These are phyloP conservation scores for Philereme transversata DNA, from an alignment of 2,888 invertebrate genomes.

Conservation along the genomic window DNA sequence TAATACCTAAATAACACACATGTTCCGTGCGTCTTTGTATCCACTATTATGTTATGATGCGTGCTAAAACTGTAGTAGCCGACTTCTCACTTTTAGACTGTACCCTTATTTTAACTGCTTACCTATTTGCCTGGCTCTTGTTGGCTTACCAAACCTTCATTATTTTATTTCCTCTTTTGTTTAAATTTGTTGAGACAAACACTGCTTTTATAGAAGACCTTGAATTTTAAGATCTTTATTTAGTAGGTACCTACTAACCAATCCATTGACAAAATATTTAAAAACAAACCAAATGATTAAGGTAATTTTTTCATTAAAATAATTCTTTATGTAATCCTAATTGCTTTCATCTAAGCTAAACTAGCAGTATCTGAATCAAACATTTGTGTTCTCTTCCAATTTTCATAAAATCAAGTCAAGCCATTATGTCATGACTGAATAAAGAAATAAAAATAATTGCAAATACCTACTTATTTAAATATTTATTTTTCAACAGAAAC, in stretches of 20 bases:
- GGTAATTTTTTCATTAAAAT: no score
- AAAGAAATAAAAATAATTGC: no score
- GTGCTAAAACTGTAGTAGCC: slow-evolving; percentile 8
- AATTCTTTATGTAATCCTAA: no score
- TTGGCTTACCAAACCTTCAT: not conserved
- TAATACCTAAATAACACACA: slow-evolving; percentile 2
- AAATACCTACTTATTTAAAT: not conserved
- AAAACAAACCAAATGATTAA: no score
- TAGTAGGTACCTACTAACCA: no score
- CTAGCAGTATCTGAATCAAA: no score
- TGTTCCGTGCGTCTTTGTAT: slow-evolving; percentile 8
- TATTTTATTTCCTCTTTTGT: slow-evolving; percentile 1
- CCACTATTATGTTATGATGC: slow-evolving; percentile 9
- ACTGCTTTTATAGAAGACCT: not conserved
- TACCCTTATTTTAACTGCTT: not conserved
- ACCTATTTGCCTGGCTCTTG: not conserved
- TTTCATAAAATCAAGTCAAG: no score
- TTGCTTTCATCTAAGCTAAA: no score
- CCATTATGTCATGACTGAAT: no score
- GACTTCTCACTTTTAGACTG: not conserved
- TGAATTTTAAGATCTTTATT: not conserved
- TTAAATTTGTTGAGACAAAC: not conserved
- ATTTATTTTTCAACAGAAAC: slow-evolving; percentile 64
- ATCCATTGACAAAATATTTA: no score
- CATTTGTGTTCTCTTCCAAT: no score